Base-by-base conservation (phyloP, 2,113 vertebrate species). In the Saiga tatarica region DNA sequence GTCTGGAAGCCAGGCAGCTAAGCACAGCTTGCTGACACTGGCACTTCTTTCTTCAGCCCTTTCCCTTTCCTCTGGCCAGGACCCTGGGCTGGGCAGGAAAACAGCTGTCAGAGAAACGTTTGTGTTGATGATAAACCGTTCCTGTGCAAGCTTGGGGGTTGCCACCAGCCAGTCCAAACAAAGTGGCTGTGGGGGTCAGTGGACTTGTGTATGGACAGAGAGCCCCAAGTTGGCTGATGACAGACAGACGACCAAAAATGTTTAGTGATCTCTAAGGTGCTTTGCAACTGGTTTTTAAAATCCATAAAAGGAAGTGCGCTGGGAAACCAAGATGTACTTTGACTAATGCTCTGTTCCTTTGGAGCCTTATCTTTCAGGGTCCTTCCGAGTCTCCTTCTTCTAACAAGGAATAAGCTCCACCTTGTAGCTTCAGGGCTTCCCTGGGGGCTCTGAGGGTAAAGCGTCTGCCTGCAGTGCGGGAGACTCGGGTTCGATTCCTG, bases 51-150 rank as follows among this genome's bases (percentile, higher is more conserved):
- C 64, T 97, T 81, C 81, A 39, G 55, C 57, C 9, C 47, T 62
- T 88, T 74, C 33, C 83, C 47, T 67, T 87, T 90, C 92, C 84
- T 90, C 86, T 26, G 47, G 79, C 95, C 78, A 45, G 94, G 90
- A 83, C 71, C 84, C 84, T 50, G 74, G 42, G 94, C 97, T 94
- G 92, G 96, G 98, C 98, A 98, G 98, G 95, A 98, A 97, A 98
- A 94, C 98, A 98, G 97, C 98, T 98, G 98, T 98, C 98, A 98
- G 92, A 98, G 97, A 96, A 87, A 90, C 97, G 96, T 97, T 97
- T 60, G 7, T 96, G 98, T 97, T 95, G 98, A 98, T 97, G 98
- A 98, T 98, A 98, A 99, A 94, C 96, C 90, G 86, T 98, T 98
- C 98, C 94, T 98, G 97, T 98, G 98, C 94, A 82, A 89, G 78